Evolutionary conservation across 2,888 invertebrate species (phyloP), one percentile per base, ranked within the genome.

Genomic region (Melanostoma mellinum): DNA sequence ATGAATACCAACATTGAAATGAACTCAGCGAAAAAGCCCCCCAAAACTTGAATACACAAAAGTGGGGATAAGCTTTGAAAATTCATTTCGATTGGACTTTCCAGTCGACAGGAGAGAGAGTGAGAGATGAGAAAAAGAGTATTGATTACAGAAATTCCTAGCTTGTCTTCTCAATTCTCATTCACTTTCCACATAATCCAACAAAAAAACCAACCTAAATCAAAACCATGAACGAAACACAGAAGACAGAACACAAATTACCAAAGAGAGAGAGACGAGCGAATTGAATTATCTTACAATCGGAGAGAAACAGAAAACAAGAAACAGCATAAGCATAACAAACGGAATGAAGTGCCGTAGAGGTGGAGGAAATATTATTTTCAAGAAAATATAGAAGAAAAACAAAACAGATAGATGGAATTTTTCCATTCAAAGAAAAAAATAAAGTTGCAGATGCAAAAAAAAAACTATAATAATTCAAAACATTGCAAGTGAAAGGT

Each of bases 321-420:
- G 33, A 35, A 46, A 61, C 0, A 46, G 35, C 30, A 50, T 48
- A 48, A 50, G 8, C 35, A 67, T 32, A 75, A 65, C 56, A 75
- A 52, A 40, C 58, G 33, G 72, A 76, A 68, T 44, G 35, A 55
- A 58, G 48, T 40, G 63, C 3, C 33, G 63, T 65, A 71, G 36
- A 36, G 38, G 32, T 38, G n/a, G 6, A 38, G 53, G 46, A 20
- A 63, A 61, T 63, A 63, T 20, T 20, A 77, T 77, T 76, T 61
- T 10, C 48, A 73, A 73, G 73, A 58, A 82, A 82, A 74, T 52
- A 73, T 69, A 73, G 82, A 77, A 77, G 82, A 82, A 82, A 82
- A 82, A 82, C 77, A 82, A 82, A 82, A 82, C 82, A 58, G 82
- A 77, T 82, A 82, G 77, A 69, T 82, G 82, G 82, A 82, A 82